Evolutionary conservation across 2,113 vertebrate genomes (phyloP), one percentile per base, ranked within the genome.

Genomic region (Rhinogobius similis): DNA sequence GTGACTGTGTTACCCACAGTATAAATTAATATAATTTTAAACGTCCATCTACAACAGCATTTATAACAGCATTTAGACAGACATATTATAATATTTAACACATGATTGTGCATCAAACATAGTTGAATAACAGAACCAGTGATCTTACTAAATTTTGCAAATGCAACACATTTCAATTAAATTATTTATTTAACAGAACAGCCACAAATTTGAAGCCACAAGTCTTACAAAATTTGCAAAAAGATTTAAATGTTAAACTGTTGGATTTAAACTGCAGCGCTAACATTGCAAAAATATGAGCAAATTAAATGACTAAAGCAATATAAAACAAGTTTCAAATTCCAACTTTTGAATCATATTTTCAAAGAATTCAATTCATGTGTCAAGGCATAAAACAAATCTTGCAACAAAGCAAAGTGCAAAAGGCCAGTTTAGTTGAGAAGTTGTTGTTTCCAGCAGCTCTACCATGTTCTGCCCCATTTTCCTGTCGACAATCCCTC

Each of bases 391-490:
- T 65, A 73, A 62, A 66, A 41, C 16, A 73, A 46, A 55, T 74
- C 72, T 32, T 46, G 62, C 65, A 11, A 53, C 50, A 14, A 59
- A 46, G 41, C 75, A 70, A 78, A 73, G 67, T 50, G 66, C 67
- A 78, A 71, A 74, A 62, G 62, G 38, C 52, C 59, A 20, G 1
- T 65, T 62, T 72, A 70, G 72, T 80, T 62, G 29, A 20, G 23
- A 26, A 67, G 56, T 78, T 81, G 73, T 81, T 81, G 73, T 82
- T 88, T 85, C 84, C 74, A 77, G 73, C 77, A 76, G 63, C 70
- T 90, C 82, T 20, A 48, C 82, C 88, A 86, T 88, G 89, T 85
- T 89, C 86, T 84, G 87, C 84, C 85, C 89, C 86, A 88, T 89
- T 92, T 91, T 89, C 76, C 82, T 62, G 73, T 67, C 80, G 65